Conservation (phyloP, 1,140 invertebrate species). For the Orius insidiosus region DNA sequence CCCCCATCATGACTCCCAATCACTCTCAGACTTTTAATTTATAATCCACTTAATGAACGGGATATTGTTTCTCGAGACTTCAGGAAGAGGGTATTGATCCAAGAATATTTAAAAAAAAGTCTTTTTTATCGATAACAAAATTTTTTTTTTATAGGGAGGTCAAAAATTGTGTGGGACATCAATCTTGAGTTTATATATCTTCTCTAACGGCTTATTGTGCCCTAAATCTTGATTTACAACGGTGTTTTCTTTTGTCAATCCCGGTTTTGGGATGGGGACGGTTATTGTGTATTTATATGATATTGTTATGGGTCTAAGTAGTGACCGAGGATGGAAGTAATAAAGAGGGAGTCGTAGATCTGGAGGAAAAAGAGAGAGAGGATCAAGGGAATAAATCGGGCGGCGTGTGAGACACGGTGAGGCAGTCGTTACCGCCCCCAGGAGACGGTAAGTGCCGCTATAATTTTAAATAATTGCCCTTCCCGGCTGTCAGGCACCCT, state of each 20-base stretch:
- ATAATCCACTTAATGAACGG: constrained; percentile 6
- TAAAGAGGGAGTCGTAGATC: too few species aligned
- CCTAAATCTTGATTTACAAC: constrained; percentile 1
- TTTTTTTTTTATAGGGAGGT: too few species aligned
- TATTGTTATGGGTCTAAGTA: constrained; percentile 5
- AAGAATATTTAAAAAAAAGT: too few species aligned
- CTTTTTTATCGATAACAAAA: too few species aligned
- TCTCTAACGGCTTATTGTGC: background rate
- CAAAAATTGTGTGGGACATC: constrained; percentile 1
- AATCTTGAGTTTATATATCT: constrained; percentile 2
- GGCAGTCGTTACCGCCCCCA: background rate
- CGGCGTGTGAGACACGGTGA: too few species aligned
- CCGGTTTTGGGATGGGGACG: background rate
- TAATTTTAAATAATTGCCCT: constrained; percentile 7
- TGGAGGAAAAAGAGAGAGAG: too few species aligned
- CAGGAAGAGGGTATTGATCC: too few species aligned
- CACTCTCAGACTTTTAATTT: constrained; percentile 2
- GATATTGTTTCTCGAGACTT: too few species aligned
- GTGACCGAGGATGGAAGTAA: constrained; percentile 1
- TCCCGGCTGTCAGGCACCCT: too few species aligned
- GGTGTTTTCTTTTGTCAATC: constrained; percentile 7
- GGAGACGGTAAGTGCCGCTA: constrained; percentile 1
- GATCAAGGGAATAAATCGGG: too few species aligned
- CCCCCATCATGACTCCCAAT: too few species aligned
- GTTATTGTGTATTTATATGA: constrained; percentile 7